phyloP scores from a whole-genome alignment of 2,797 vertebrate species.

The Lagodon rhomboides region DNA sequence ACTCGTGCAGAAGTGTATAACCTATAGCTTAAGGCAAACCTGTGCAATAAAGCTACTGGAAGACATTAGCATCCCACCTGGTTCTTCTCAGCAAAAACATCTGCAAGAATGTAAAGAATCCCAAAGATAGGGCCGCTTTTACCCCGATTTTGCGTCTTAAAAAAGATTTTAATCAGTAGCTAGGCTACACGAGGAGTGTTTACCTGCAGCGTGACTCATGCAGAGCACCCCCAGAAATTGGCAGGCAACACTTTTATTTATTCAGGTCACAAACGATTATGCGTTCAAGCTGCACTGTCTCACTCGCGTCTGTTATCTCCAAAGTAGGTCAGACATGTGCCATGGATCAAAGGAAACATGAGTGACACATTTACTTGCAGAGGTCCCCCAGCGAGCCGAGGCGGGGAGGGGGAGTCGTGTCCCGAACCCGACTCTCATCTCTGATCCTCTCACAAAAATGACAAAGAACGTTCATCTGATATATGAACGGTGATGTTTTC shows the following conservation, averaged over 20 bases:
- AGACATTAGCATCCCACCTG: conserved; percentile 71
- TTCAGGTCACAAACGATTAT: conserved; percentile 33
- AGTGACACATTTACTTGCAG: conserved; percentile 44
- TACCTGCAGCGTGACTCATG: conserved; percentile 18
- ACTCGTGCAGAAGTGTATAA: conserved; percentile 32
- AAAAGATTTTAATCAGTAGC: conserved; percentile 43
- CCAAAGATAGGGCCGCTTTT: conserved; percentile 58
- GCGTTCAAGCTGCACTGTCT: neutral
- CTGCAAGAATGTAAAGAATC: conserved; percentile 74
- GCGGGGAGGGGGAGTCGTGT: conserved; percentile 32
- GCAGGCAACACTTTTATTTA: conserved; percentile 6
- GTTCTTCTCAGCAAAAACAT: conserved; percentile 78
- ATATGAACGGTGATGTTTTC: conserved; percentile 40
- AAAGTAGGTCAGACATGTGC: conserved; percentile 67
- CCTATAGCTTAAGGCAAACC: conserved; percentile 64
- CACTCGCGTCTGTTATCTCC: neutral
- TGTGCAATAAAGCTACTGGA: conserved; percentile 65
- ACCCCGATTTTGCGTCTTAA: conserved; percentile 27
- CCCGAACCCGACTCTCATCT: conserved; percentile 20
- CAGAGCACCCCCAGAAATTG: conserved; percentile 14
- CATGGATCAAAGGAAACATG: conserved; percentile 33
- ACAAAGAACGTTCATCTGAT: conserved; percentile 57
- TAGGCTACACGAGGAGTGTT: conserved; percentile 24
- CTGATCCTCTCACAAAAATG: conserved; percentile 43
- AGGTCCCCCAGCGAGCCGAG: conserved; percentile 12